These are phyloP conservation scores for Yoshiicerus persimilis DNA, from an alignment of 1,140 invertebrate genomes.

Conservation along the genomic window DNA sequence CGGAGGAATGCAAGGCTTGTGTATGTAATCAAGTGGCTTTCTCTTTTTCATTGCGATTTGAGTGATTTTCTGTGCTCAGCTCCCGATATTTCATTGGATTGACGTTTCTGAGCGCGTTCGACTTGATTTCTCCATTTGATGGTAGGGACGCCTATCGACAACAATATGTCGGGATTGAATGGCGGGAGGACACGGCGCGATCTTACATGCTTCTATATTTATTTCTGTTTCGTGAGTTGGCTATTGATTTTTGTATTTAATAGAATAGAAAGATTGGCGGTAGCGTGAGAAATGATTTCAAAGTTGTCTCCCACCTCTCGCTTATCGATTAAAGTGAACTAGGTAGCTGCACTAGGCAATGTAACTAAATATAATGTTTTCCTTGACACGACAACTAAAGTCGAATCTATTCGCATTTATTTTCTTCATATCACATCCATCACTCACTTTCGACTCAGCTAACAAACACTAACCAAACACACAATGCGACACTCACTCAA, in stretches of 20 bases:
- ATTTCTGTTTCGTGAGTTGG: not conserved
- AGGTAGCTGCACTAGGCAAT: not conserved
- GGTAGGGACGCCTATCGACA: not conserved
- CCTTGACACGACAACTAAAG: not conserved
- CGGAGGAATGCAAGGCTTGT: not conserved
- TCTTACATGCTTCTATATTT: not conserved
- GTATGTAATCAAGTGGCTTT: not conserved
- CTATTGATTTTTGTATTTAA: not conserved
- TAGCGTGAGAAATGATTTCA: not conserved
- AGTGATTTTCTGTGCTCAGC: not conserved
- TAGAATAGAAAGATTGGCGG: not conserved
- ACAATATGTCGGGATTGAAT: slow-evolving; percentile 1
- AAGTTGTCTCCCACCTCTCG: not conserved
- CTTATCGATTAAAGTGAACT: not conserved
- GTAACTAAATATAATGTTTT: not conserved
- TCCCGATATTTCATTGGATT: not conserved
- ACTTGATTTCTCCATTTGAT: not conserved
- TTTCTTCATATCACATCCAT: not conserved
- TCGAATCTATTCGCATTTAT: not conserved
- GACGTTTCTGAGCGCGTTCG: not conserved
- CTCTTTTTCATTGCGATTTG: not conserved
- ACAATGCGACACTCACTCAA: slow-evolving; percentile 3
- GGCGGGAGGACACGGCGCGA: not conserved
- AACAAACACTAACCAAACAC: not conserved
- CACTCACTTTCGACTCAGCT: not conserved